phyloP scores from a whole-genome alignment of 2,113 vertebrate genomes.

The Tetrax tetrax region DNA sequence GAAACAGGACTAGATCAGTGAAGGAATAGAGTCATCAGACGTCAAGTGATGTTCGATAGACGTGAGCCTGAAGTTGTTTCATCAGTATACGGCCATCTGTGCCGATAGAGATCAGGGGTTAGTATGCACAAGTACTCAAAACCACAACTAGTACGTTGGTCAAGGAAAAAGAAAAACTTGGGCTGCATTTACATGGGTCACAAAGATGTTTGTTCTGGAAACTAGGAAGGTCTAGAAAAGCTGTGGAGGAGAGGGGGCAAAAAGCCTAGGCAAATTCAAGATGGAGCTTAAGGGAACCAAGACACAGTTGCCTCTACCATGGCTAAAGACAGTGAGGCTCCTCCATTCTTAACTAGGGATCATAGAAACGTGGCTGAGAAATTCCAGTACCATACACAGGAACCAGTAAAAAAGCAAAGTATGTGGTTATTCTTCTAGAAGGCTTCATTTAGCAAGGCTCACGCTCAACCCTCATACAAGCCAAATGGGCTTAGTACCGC shows the following conservation, averaged over 20 bases:
- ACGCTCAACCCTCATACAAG: neutral
- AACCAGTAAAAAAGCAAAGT: neutral
- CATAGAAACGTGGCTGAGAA: neutral
- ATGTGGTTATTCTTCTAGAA: neutral
- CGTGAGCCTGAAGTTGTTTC: neutral
- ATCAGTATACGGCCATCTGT: neutral
- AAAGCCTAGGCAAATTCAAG: neutral
- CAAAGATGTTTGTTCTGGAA: neutral
- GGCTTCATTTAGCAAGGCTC: neutral
- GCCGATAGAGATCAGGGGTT: neutral
- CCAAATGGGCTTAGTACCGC: neutral
- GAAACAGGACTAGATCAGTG: neutral
- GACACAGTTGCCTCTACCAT: neutral
- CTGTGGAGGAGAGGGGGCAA: neutral
- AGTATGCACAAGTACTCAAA: neutral
- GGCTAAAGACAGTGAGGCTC: neutral
- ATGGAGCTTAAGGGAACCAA: neutral
- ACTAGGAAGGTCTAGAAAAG: neutral
- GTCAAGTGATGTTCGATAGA: neutral
- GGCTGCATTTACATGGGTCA: neutral
- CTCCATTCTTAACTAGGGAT: neutral
- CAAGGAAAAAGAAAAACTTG: neutral
- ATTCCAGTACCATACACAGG: neutral
- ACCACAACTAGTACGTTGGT: neutral
- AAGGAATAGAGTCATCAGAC: neutral